phyloP scores from a whole-genome alignment of 2,888 invertebrate genomes.

The Pogonocherus hispidulus region DNA sequence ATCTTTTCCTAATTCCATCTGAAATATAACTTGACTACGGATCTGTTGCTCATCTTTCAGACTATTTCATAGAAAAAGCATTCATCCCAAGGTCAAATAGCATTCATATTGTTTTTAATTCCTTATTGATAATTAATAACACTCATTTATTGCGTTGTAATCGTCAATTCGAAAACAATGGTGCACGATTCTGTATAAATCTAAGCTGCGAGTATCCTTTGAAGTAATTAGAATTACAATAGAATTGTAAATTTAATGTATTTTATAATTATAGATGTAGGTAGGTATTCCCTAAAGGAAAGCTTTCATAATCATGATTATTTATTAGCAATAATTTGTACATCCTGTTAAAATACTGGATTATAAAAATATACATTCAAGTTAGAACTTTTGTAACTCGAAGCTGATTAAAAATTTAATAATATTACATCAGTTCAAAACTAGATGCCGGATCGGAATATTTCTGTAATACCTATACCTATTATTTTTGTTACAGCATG shows the following conservation, averaged over 20 bases:
- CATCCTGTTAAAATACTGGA: too few species aligned
- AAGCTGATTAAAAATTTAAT: too few species aligned
- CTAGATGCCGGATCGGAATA: too few species aligned
- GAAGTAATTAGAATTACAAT: neutral
- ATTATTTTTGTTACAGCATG: too few species aligned
- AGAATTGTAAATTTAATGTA: neutral
- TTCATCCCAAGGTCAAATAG: neutral
- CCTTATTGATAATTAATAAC: neutral
- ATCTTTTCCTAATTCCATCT: too few species aligned
- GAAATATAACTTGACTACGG: too few species aligned
- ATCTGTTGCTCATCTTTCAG: too few species aligned
- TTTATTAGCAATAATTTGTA: neutral
- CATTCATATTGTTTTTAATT: neutral
- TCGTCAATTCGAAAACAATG: neutral
- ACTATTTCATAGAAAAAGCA: too few species aligned
- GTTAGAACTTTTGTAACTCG: too few species aligned
- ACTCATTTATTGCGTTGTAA: neutral
- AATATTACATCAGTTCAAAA: too few species aligned
- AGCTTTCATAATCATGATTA: neutral
- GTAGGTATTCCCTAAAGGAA: neutral
- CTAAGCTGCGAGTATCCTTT: neutral
- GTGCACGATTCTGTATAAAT: neutral
- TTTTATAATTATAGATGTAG: neutral
- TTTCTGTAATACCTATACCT: too few species aligned
- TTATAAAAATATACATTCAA: too few species aligned